Conservation (phyloP, 2,888 invertebrate genomes). For the Eilema griseolum region DNA sequence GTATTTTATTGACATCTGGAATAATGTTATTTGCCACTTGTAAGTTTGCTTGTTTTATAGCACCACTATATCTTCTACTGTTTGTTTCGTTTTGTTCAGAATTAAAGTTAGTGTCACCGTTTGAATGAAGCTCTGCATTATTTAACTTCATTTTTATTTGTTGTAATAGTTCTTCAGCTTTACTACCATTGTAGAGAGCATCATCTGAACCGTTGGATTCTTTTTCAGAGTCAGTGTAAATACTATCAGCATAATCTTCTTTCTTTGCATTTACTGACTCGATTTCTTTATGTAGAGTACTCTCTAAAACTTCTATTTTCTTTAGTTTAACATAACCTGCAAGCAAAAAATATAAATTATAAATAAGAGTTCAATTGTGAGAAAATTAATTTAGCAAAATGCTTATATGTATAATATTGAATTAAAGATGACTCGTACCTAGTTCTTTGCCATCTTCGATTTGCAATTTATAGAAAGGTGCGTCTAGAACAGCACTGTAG, state of each 20-base stretch:
- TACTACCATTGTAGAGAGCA: conserved; percentile 55
- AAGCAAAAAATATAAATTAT: conserved; percentile 42
- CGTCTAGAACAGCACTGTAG: conserved; percentile 87
- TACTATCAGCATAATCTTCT: conserved; percentile 70
- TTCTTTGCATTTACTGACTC: conserved; percentile 51
- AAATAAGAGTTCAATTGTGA: conserved; percentile 2
- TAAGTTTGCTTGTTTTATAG: conserved; percentile 63
- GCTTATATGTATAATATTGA: background rate
- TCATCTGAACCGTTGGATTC: conserved; percentile 79
- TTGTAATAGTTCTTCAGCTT: conserved; percentile 64
- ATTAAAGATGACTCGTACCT: conserved; percentile 58
- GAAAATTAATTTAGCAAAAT: conserved; percentile 11
- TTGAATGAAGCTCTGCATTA: conserved; percentile 26
- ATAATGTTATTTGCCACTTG: conserved; percentile 66
- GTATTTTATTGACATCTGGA: conserved; percentile 60
- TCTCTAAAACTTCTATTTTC: conserved; percentile 83
- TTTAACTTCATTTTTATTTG: conserved; percentile 63
- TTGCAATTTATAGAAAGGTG: conserved; percentile 88
- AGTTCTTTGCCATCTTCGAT: conserved; percentile 85
- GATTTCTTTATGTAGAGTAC: conserved; percentile 70
- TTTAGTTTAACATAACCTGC: conserved; percentile 88
- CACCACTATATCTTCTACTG: conserved; percentile 70
- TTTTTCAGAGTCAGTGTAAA: conserved; percentile 81
- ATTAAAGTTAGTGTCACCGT: conserved; percentile 47
- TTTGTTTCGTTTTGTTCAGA: conserved; percentile 42